Base-by-base conservation (phyloP, 2,888 invertebrate genomes). In the Drosophila gaucha region DNA sequence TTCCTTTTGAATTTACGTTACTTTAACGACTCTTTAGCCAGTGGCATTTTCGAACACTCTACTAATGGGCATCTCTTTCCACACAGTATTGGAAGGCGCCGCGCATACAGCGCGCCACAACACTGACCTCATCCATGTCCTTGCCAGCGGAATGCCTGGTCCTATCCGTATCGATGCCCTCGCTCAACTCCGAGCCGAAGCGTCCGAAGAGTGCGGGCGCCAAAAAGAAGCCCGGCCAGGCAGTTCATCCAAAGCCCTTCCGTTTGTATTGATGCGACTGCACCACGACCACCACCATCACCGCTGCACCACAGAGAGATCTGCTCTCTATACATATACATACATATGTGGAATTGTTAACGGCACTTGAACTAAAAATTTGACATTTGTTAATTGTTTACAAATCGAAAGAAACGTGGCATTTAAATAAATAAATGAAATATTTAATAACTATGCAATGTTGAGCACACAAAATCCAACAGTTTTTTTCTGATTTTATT, bases 141-240 rank as follows among this genome's bases (percentile, higher is more conserved):
- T 85, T 92, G 76, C 92, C 92, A 54, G 91, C 92, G 33, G 92
- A 92, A 72, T 92, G 92, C 67, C 86, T 92, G 49, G 92, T 92
- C n/a, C 66, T 92, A 26, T 92, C 92, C 10, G 91, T 92, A 3
- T 92, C 92, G 30, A 91, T 91, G 89, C 92, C 92, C 55, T 91
- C 92, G n/a, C 75, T 91, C n/a, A 91, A 86, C 68, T 80, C 89
- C 44, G 90, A 90, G 41, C 80, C 75, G 35, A 90, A 88, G 66
- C 80, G 91, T 41, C 91, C 92, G 8, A 91, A 91, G 66, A 91
- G 91, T 67, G 91, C 91, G 14, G 90, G 91, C 49, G 85, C 89
- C 55, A 91, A 91, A 74, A 90, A 80, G 78, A 89, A 83, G 74
- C 79, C 78, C 26, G 91, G 91, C 22, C 90, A 90, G 58, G 91